Base-by-base conservation (phyloP, 1,140 invertebrate species). In the Manduca sexta region DNA sequence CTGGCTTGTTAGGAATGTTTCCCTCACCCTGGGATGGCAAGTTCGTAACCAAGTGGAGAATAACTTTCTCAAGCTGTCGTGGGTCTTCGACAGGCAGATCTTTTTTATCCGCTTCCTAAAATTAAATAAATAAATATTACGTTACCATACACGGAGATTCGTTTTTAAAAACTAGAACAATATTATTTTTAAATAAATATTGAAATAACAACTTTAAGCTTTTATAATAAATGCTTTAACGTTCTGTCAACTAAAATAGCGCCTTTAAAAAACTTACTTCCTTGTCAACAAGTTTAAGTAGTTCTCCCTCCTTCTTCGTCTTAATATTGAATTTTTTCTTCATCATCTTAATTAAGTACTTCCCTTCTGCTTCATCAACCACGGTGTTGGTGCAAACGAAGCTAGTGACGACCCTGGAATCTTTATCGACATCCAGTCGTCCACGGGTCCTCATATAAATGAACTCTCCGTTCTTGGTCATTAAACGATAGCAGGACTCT, bases 351-450 rank as follows among this genome's bases (percentile, higher is more conserved):
- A 93, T 90, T 0, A 92, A 79, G 6, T 88, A 74, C 45, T 88
- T 86, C 13, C 93, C 93, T 67, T 94, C 92, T 35, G 90, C 86
- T 59, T 93, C 90, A 21, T 88, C 84, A 0, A 95, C 88, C n/a
- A 95, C 84, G 0, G 92, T 93, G 69, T 96, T 96, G 41, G 94
- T 89, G 68, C 95, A 96, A 8, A 96, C 89, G 64, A 96, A 95
- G 12, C 93, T 94, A 49, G 92, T 91, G 0, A 95, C 91, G 34
- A 89, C 89, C 46, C 93, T 90, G 0, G 91, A 90, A 15, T 87
- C 87, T 56, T 89, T 86, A 53, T 95, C 91, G 14, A 93, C 90
- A 59, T 96, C 94, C 2, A 96, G 81, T 52, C 89, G 93, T 2
- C 95, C 95, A 33, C 91, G 88, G 1, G 94, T 95, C 46, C 90